These are phyloP conservation scores for Euura saliciscinereae DNA, from an alignment of 1,140 invertebrate species.

Conservation along the genomic window DNA sequence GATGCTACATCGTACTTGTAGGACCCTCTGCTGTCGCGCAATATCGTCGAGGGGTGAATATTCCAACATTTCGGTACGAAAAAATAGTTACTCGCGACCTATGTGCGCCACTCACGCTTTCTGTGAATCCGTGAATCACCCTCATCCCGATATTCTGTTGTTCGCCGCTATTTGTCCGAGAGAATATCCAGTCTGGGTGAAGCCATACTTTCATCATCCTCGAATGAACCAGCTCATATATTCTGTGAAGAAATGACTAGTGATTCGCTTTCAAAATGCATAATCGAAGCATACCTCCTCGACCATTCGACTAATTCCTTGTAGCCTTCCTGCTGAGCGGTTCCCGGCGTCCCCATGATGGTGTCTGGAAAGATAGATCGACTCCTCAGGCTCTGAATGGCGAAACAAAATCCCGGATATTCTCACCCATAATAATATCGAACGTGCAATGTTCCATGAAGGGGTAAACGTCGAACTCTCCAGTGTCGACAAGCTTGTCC, in stretches of 20 bases:
- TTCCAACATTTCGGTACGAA: too few species aligned
- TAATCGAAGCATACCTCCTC: constrained; percentile 22
- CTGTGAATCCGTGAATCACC: constrained; percentile 63
- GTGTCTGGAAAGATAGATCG: constrained; percentile 21
- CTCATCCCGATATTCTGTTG: constrained; percentile 57
- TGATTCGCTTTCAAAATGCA: not conserved
- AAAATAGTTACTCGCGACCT: too few species aligned
- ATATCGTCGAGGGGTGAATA: not conserved
- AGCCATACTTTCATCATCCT: constrained; percentile 67
- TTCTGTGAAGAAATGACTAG: constrained; percentile 36
- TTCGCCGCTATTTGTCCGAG: constrained; percentile 54
- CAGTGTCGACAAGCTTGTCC: constrained; percentile 22
- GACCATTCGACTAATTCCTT: constrained; percentile 29
- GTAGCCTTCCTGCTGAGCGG: constrained; percentile 23
- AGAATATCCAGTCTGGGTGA: constrained; percentile 64
- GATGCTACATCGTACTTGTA: too few species aligned
- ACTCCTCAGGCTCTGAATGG: not conserved
- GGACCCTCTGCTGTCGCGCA: too few species aligned
- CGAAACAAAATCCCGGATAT: not conserved
- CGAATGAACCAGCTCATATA: constrained; percentile 53
- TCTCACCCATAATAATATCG: constrained; percentile 47
- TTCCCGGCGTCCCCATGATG: constrained; percentile 26
- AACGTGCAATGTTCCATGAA: constrained; percentile 35
- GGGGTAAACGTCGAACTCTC: constrained; percentile 44
- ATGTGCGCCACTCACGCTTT: constrained; percentile 60